Evolutionary conservation across 2,797 vertebrate species (phyloP).

Genomic region (Neostethus bicornis): DNA sequence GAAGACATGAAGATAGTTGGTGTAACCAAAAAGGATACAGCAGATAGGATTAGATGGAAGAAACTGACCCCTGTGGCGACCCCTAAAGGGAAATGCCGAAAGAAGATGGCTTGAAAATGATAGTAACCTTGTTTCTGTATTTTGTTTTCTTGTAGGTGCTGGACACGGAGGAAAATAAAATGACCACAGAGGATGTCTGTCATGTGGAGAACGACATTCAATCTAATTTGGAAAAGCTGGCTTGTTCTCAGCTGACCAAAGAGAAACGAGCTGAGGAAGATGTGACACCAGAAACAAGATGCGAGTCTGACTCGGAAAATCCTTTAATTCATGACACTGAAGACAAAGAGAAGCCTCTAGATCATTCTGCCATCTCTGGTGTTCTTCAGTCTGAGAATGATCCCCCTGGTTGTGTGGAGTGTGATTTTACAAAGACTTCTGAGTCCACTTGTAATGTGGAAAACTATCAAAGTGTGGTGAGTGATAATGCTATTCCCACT

Average conservation of each 20-base stretch:
- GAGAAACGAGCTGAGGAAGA: constrained; percentile 1
- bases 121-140: not conserved
- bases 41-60: too few species aligned
- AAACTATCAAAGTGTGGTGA: not conserved
- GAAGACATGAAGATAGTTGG: too few species aligned
- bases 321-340: not conserved
- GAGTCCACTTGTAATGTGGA: not conserved
- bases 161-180: not conserved
- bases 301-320: constrained; percentile 2
- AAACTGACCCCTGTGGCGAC: too few species aligned
- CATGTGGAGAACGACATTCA: constrained; percentile 8
- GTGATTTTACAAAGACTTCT: not conserved
- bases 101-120: not conserved
- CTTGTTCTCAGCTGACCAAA: not conserved
- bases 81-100: too few species aligned
- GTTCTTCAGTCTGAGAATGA: constrained; percentile 1
- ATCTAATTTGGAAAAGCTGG: not conserved
- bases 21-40: too few species aligned
- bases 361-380: not conserved
- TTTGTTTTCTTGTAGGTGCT: not conserved
- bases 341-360: not conserved
- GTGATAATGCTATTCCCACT: not conserved
- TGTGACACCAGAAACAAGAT: not conserved
- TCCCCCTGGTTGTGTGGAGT: not conserved
- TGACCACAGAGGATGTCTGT: not conserved